phyloP scores from a whole-genome alignment of 1,140 invertebrate genomes.

The Nasonia longicornis region DNA sequence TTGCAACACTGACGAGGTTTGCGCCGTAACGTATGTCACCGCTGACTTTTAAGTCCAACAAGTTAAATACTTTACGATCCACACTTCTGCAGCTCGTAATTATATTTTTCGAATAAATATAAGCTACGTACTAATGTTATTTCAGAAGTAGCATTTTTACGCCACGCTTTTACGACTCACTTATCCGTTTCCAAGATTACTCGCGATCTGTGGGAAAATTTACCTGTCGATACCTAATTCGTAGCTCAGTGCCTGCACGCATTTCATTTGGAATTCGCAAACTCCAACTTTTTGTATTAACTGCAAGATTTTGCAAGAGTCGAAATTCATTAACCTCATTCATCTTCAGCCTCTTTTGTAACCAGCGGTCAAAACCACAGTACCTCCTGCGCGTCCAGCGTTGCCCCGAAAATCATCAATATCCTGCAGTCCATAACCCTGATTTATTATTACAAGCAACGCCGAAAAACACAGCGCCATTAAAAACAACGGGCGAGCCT shows the following conservation, averaged over 20 bases:
- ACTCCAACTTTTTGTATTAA: too few relatives aligned
- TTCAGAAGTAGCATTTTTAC: background rate
- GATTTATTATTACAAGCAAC: background rate
- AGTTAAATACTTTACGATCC: background rate
- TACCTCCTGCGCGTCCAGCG: too few relatives aligned
- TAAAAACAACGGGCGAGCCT: background rate
- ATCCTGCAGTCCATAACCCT: background rate
- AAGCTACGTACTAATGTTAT: background rate
- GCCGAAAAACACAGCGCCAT: background rate
- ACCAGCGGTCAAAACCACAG: too few relatives aligned
- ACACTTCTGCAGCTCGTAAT: background rate
- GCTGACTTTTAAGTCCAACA: background rate
- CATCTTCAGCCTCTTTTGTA: too few relatives aligned
- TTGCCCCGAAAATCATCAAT: background rate
- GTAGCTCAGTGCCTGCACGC: too few relatives aligned
- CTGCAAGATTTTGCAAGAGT: too few relatives aligned
- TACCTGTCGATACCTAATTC: background rate
- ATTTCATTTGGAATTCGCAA: too few relatives aligned
- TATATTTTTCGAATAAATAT: background rate
- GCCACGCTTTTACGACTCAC: background rate
- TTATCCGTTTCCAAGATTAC: background rate
- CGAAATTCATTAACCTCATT: too few relatives aligned
- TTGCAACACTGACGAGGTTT: background rate
- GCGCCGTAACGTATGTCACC: background rate
- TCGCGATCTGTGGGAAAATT: background rate